Evolutionary conservation across 2,797 vertebrate species (phyloP).

Genomic region (Toxotes lorentzi): DNA sequence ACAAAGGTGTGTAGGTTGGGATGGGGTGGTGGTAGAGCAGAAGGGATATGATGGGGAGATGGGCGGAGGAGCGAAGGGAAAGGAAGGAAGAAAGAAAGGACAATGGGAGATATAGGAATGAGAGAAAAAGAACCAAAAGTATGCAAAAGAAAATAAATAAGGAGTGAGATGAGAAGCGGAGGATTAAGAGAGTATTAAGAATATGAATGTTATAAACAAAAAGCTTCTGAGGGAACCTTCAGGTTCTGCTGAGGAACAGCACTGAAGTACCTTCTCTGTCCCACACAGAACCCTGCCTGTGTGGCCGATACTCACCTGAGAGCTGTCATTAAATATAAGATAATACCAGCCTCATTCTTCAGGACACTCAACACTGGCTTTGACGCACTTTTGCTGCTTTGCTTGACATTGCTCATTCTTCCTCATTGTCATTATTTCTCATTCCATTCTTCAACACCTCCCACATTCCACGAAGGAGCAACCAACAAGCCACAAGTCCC

Average conservation of each 20-base stretch:
- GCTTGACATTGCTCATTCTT: no score
- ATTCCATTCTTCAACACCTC: no score
- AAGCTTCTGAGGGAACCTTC: not conserved
- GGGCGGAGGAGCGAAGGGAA: not conserved
- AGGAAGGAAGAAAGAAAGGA: not conserved
- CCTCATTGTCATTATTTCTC: no score
- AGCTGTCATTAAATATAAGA: not conserved
- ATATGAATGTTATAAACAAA: not conserved
- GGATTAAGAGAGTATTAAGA: not conserved
- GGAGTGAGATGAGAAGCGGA: not conserved
- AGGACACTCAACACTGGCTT: not conserved
- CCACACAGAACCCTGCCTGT: not conserved
- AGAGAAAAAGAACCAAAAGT: not conserved
- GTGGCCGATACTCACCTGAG: slow-evolving; percentile 33
- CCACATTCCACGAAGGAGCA: no score
- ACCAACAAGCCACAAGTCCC: no score
- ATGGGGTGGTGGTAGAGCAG: not conserved
- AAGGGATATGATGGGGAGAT: not conserved
- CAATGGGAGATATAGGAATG: no score
- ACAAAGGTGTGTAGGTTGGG: not conserved
- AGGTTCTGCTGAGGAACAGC: not conserved
- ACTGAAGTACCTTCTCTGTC: not conserved
- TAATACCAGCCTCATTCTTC: not conserved
- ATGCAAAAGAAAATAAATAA: not conserved
- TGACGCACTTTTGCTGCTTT: no score